phyloP scores from a whole-genome alignment of 2,888 invertebrate genomes.

The Electrophaes corylata region DNA sequence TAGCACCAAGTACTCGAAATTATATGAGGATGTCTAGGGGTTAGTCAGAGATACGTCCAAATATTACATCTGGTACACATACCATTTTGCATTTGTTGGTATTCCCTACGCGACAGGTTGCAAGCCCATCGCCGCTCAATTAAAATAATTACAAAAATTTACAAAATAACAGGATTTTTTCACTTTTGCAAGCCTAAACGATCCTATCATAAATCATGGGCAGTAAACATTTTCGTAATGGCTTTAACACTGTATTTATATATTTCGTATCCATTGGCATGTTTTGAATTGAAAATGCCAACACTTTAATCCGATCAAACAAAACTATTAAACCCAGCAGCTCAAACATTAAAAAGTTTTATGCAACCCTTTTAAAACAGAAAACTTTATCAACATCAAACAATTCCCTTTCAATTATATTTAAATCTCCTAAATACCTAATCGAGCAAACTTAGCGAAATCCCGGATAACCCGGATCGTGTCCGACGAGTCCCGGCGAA shows the following conservation, averaged over 20 bases:
- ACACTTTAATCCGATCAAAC: conserved; percentile 13
- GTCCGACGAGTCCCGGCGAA: conserved; percentile 49
- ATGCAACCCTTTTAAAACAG: conserved; percentile 35
- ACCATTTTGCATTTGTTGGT: too few species aligned
- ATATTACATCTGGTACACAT: too few species aligned
- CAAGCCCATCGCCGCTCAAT: too few species aligned
- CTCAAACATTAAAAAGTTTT: conserved; percentile 31
- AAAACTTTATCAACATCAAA: conserved; percentile 41
- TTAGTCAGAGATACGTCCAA: too few species aligned
- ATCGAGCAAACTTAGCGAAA: conserved; percentile 43
- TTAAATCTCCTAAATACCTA: conserved; percentile 45
- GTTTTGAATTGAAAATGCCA: background rate
- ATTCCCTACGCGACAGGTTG: too few species aligned
- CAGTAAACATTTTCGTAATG: too few species aligned
- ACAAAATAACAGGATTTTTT: too few species aligned
- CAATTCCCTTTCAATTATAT: conserved; percentile 42
- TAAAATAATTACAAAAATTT: too few species aligned
- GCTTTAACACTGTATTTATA: background rate
- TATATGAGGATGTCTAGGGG: too few species aligned
- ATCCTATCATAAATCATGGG: too few species aligned
- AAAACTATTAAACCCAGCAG: conserved; percentile 11
- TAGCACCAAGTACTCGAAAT: too few species aligned
- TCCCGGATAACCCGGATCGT: conserved; percentile 45
- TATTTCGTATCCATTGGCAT: background rate
- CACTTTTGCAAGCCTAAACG: too few species aligned